A percentile compares a stretch with the other conserved stretches of the same genome.
phyloP scores from a whole-genome alignment of 2,797 vertebrate genomes.

The Cynopterus sphinx region DNA sequence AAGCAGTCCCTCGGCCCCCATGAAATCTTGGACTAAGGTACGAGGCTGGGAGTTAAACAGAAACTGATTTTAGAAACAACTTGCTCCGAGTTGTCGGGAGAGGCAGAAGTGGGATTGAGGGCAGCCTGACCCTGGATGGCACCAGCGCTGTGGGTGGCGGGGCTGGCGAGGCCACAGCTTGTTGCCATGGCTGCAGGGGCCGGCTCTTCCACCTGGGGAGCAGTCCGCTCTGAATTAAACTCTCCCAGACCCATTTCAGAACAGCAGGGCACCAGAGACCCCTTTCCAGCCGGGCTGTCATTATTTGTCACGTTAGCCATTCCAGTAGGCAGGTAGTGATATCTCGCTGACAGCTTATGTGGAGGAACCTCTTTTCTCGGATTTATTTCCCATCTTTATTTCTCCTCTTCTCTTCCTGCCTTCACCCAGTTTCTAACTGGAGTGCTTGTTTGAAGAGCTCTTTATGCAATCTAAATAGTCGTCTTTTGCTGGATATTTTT shows the following conservation, averaged over 20 bases:
- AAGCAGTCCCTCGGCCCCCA: neutral
- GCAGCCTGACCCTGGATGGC: neutral
- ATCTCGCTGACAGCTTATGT: neutral
- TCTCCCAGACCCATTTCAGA: neutral
- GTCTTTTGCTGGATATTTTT: neutral
- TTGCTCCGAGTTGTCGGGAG: neutral
- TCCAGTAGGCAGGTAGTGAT: neutral
- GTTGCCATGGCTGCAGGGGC: neutral
- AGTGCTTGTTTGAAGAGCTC: neutral
- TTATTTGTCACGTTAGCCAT: neutral
- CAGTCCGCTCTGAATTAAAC: too few relatives aligned
- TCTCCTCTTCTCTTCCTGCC: neutral
- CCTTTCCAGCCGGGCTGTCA: neutral
- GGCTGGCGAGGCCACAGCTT: accelerated
- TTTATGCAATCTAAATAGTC: neutral
- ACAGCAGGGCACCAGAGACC: neutral
- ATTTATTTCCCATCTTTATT: neutral
- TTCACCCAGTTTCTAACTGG: neutral
- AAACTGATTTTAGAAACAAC: neutral
- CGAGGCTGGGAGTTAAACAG: constrained; percentile 1
- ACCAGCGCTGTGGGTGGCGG: accelerated
- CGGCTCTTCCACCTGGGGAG: neutral
- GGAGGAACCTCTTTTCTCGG: accelerated
- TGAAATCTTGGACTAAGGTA: neutral
- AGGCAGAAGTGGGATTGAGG: neutral